Evolutionary conservation across 2,888 invertebrate genomes (phyloP), one percentile per base, ranked within the genome.

Genomic region (Blera fallax): DNA sequence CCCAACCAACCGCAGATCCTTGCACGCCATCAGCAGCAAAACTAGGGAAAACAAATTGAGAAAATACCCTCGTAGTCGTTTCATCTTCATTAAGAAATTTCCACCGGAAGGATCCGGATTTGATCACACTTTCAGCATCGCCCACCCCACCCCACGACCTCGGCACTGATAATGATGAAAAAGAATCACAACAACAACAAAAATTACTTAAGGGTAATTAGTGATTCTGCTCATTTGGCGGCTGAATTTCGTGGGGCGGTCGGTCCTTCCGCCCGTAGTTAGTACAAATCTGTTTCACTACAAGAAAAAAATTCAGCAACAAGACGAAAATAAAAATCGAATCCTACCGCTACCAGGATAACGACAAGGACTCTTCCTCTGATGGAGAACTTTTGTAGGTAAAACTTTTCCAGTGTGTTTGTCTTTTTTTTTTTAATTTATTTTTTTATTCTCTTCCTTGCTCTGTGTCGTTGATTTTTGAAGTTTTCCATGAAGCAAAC

Each of bases 181-280:
- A 58, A 16, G 50, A 67, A 60, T 60, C 58, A 50, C 58, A 62
- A 16, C 65, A 40, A 58, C 45, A 58, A 45, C 27, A 37, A 37
- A 65, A 43, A 60, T 67, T 76, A 77, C 50, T 77, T 77, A 77
- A 69, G 50, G 29, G 52, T 69, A 77, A 77, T 77, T 77, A 77
- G 67, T 67, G 77, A 69, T 56, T 76, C 73, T 62, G 62, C 62
- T 73, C 73, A 62, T 62, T 73, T 73, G 27, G 58, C 2, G 70
- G 48, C 50, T 52, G n/a, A 50, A 58, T 27, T 72, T 72, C 4
- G 16, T n/a, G 50, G 10, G 8, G 29, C 0, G 8, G 16, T 16
- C 29, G 0, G 8, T 34, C 14, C 16, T 16, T 2, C 65, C 2
- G 14, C 24, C 52, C 7, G 14, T 2, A 16, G 62, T 11, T 34